Evolutionary conservation across 2,888 invertebrate species (phyloP).

Genomic region (Lasioglossum leucozonium): DNA sequence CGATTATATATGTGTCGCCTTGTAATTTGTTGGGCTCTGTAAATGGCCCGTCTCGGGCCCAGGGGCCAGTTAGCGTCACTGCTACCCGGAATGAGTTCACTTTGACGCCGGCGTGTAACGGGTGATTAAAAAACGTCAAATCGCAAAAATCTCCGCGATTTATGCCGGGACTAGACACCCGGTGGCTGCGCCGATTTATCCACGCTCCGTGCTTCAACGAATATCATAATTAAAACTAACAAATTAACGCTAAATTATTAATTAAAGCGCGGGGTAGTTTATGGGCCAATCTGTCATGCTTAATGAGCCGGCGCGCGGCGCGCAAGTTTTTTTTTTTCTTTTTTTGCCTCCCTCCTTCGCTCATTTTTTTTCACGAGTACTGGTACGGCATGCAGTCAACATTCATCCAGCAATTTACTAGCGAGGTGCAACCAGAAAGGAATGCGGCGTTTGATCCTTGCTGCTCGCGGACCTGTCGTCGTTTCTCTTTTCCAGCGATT

Average conservation of each 20-base stretch:
- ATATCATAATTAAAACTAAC: neutral
- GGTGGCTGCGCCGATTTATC: neutral
- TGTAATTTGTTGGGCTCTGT: neutral
- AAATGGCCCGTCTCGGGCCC: neutral
- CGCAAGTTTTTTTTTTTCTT: neutral
- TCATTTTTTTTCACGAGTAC: neutral
- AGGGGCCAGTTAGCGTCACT: neutral
- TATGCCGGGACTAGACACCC: neutral
- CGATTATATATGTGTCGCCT: neutral
- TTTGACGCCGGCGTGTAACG: conserved; percentile 3
- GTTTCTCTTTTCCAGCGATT: neutral
- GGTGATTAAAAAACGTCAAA: neutral
- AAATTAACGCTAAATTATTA: conserved; percentile 9
- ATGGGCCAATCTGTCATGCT: neutral
- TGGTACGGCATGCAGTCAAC: neutral
- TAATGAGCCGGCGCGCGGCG: neutral
- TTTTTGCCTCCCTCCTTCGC: no score
- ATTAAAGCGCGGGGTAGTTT: neutral
- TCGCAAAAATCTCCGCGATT: neutral
- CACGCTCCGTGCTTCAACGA: neutral
- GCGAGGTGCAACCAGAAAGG: neutral
- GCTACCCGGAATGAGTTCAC: neutral
- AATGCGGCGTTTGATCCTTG: neutral
- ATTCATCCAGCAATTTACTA: neutral
- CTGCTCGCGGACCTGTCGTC: neutral